Base-by-base conservation (phyloP, 2,797 vertebrate genomes). In the Pachyuromys duprasi region DNA sequence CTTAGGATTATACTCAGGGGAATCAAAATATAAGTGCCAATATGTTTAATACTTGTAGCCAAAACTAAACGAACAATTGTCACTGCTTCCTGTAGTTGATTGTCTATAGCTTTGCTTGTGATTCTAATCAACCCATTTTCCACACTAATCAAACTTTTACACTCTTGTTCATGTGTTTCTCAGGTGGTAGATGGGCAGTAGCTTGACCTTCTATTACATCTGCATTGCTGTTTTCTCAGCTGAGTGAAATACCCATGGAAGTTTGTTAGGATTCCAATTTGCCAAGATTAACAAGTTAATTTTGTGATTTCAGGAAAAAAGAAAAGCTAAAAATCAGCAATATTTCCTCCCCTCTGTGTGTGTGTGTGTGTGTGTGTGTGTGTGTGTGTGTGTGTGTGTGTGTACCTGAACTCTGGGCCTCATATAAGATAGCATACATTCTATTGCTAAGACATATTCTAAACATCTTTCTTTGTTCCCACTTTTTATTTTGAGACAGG, bases 91-190 rank as follows among this genome's bases (percentile, higher is more conserved):
- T 28, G 39, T 90, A 70, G 1, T 65, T 92, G 45, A 20, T 14
- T 90, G 12, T 22, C 31, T 93, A 65, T 24, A 28, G 4, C 15
- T 94, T 95, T 93, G n/a, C 22, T 31, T 91, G 74, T 65, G 36
- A 93, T 74, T 90, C 70, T 75, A 93, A 74, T 76, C 67, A 89
- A 90, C 80, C 8, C 18, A 42, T 49, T 95, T 91, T 91, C 67
- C 72, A 79, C 5, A 62, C 31, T 67, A 74, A 79, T 33, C 4
- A 80, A 80, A 5, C 28, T 63, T 31, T 9, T 63, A 49, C 57
- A 57, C 18, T 76, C 36, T 12, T 45, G 49, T 74, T 18, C 22
- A 39, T 65, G 63, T 3, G 55, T 3, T 69, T 8, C 20, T 31
- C 80, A 62, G 49, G 9, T 17, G 76, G 18, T 24, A 55, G 22